These are phyloP conservation scores for Sinocyclocheilus grahami DNA, from an alignment of 2,113 vertebrate genomes.

Conservation along the genomic window DNA sequence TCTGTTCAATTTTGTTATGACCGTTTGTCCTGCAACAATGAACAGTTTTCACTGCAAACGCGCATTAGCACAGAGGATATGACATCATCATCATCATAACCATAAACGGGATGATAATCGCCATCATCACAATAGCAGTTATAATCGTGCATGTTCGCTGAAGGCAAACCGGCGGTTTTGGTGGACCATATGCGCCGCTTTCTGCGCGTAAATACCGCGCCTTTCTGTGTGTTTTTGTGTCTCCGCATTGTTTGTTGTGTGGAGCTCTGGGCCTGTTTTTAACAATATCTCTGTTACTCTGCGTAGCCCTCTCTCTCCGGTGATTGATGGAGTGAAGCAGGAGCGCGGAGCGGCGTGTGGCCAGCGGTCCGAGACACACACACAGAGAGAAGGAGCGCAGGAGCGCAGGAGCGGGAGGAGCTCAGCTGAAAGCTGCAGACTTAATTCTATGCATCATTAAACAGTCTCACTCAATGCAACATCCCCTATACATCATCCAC, in stretches of 20 bases:
- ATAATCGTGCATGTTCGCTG: slow-evolving; percentile 59
- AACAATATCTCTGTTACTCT: slow-evolving; percentile 69
- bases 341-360: slow-evolving; percentile 78
- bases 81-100: slow-evolving; percentile 38
- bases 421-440: no score
- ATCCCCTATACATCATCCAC: no score
- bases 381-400: slow-evolving; percentile 61
- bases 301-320: slow-evolving; percentile 38
- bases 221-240: slow-evolving; percentile 5
- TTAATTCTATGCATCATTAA: no score
- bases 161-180: slow-evolving; percentile 62
- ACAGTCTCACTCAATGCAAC: no score
- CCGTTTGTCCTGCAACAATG: slow-evolving; percentile 1
- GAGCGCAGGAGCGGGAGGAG: slow-evolving; percentile 64
- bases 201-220: slow-evolving; percentile 34
- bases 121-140: slow-evolving; percentile 58
- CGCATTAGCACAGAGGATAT: slow-evolving; percentile 3
- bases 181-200: slow-evolving; percentile 59
- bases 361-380: slow-evolving; percentile 78
- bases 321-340: slow-evolving; percentile 81
- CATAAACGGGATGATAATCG: slow-evolving; percentile 55
- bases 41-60: background rate
- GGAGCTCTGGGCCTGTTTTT: slow-evolving; percentile 46
- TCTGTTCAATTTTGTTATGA: background rate
- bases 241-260: background rate